Conservation (phyloP, 2,113 vertebrate genomes). For the Pipa parva region DNA sequence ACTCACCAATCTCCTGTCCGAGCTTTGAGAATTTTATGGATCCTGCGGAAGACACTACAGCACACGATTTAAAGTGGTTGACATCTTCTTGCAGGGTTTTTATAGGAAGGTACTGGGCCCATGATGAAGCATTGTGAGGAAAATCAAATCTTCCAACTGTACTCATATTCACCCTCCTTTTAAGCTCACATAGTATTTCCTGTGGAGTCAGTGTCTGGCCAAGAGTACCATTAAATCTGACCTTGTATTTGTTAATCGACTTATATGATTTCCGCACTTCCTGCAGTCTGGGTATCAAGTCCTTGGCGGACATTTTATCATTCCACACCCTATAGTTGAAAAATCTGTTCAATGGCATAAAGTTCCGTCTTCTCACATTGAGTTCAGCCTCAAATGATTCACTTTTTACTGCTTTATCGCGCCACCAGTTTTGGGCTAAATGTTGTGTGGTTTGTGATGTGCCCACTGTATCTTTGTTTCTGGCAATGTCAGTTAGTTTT, state of each 20-base stretch:
- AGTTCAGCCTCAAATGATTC: too few relatives aligned
- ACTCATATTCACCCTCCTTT: constrained; percentile 57
- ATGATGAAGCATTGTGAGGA: constrained; percentile 59
- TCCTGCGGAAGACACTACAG: constrained; percentile 73
- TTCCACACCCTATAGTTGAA: constrained; percentile 60
- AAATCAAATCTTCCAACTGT: constrained; percentile 60
- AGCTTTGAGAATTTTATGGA: constrained; percentile 65
- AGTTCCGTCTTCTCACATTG: too few relatives aligned
- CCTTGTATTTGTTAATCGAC: constrained; percentile 66
- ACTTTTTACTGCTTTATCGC: too few relatives aligned
- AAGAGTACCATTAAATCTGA: constrained; percentile 55
- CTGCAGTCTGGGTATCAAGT: constrained; percentile 60
- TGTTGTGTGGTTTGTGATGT: too few relatives aligned
- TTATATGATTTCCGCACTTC: constrained; percentile 58
- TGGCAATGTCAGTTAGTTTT: too few relatives aligned
- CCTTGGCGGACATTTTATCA: constrained; percentile 64
- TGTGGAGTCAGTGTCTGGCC: constrained; percentile 51
- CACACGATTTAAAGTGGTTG: constrained; percentile 60
- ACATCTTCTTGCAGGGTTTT: constrained; percentile 55
- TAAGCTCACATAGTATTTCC: constrained; percentile 61
- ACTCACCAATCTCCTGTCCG: constrained; percentile 73
- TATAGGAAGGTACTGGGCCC: constrained; percentile 60
- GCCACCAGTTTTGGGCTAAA: too few relatives aligned
- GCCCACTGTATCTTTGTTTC: too few relatives aligned
- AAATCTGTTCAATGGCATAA: neutral